Evolutionary conservation across 2,113 vertebrate genomes (phyloP), one percentile per base, ranked within the genome.

Genomic region (Terrapene triunguis): DNA sequence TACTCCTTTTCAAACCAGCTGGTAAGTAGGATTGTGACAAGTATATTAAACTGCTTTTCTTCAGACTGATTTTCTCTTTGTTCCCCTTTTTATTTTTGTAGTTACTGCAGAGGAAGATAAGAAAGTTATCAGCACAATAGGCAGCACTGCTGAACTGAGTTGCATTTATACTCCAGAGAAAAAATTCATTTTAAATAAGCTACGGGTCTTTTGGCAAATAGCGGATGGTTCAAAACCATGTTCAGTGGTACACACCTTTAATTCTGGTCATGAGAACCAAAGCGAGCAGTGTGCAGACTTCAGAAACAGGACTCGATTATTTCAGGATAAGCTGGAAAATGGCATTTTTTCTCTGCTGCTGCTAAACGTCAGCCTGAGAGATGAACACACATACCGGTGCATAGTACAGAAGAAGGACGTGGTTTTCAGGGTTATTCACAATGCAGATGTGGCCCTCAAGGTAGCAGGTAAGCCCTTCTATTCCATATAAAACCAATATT

Each of bases 201-300:
- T 97, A 4, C 90, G 82, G 0, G 96, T 98, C 0, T 98, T 97
- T 12, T 98, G 98, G 98, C 98, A 98, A 97, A 96, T 93, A 84
- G 44, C 17, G 0, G 89, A 48, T 6, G 42, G n/a, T 21, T 85
- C 35, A 11, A 5, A 53, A 0, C 17, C 8, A 0, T 98, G 97
- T 76, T 21, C 42, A 0, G 96, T 95, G 47, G 97, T 98, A 27
- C 90, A 97, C 0, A 89, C 92, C 6, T 57, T 97, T 89, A 93
- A 98, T 25, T 82, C 97, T 0, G 91, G 81, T 25, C 90, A 96
- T 35, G 81, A 88, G 59, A 94, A 97, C 0, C 24, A 80, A 9
- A 62, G 32, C 4, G 8, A 86, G 0, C 54, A 86, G 16, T 94
- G 97, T 4, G 6, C 38, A 85, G 89, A 2, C 16, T 98, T 98